Evolutionary conservation across 2,797 vertebrate species (phyloP), one percentile per base, ranked within the genome.

Genomic region (Darevskia mixta): DNA sequence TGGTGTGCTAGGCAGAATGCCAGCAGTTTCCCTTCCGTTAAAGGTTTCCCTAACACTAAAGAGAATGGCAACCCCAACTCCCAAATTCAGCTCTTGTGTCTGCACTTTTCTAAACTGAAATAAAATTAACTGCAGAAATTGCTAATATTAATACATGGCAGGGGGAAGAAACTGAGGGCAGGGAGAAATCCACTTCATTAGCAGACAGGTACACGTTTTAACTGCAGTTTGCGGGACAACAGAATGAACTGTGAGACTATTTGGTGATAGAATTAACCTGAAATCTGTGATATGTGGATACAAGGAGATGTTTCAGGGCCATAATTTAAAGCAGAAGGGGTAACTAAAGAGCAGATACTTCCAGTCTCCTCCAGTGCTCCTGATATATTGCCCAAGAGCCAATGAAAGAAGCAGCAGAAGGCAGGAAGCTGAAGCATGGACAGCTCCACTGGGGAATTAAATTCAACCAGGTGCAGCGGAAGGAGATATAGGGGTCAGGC

Each of bases 101-200:
- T 94, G 88, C 79, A 0, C 27, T 92, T 92, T 88, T 94, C 89
- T 87, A 94, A 92, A 92, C 49, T 0, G 45, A 92, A 95, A 95
- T 89, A 88, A 85, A 92, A 94, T 76, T 91, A 94, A 93, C 92
- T 77, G 85, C 72, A 89, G 88, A 93, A 88, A 82, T 87, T 93
- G 86, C 93, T 87, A 72, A 64, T 23, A 41, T 81, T 83, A 91
- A 88, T 83, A 84, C 81, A 45, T 86, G 25, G 1, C 0, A 64
- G 35, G 35, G 7, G 78, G 66, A 4, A 15, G 85, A 71, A 20
- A 49, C 0, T 0, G 20, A 27, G 55, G 13, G 49, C 49, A 55
- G 49, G 49, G 49, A 55, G 49, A 15, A 55, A 55, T 15, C 49
- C 13, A 0, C 13, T 55, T 55, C 49, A 55, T 55, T 49, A 9